Evolutionary conservation across 2,888 invertebrate species (phyloP).

Genomic region (Eristalis pertinax): DNA sequence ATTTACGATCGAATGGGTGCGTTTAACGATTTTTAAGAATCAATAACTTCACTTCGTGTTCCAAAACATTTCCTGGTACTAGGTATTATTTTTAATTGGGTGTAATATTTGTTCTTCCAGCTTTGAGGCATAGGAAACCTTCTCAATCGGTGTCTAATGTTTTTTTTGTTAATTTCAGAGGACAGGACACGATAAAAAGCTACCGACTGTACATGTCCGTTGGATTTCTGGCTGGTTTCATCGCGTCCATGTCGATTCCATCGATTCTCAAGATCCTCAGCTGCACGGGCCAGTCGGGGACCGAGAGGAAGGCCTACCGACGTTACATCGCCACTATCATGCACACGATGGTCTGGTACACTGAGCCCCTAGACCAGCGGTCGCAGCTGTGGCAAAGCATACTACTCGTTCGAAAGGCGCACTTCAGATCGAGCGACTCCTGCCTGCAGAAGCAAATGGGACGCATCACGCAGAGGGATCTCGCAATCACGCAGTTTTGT

Average conservation of each 20-base stretch:
- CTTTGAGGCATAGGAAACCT: too few species aligned
- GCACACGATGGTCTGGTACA: constrained; percentile 90
- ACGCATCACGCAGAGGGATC: constrained; percentile 89
- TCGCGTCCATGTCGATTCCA: constrained; percentile 89
- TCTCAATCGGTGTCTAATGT: too few species aligned
- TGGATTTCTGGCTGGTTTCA: constrained; percentile 88
- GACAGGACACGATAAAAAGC: constrained; percentile 87
- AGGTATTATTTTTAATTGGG: too few species aligned
- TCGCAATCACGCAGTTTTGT: constrained; percentile 93
- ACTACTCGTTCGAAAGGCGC: constrained; percentile 85
- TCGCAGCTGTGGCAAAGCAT: constrained; percentile 87
- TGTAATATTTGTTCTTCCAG: too few species aligned
- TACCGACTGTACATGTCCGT: constrained; percentile 87
- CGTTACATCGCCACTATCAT: constrained; percentile 90
- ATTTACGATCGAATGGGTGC: too few species aligned
- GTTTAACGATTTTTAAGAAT: too few species aligned
- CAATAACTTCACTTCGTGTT: too few species aligned
- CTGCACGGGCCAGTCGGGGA: constrained; percentile 87
- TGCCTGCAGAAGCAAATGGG: constrained; percentile 82
- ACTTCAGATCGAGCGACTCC: constrained; percentile 84
- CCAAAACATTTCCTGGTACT: too few species aligned
- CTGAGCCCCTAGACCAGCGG: constrained; percentile 76
- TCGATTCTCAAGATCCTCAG: constrained; percentile 87
- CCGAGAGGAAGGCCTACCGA: constrained; percentile 85
- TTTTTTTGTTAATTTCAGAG: constrained; percentile 82